Percentiles rank a stretch among this genome's conserved stretches.
phyloP scores from a whole-genome alignment of 2,797 vertebrate species.

The Peromyscus melanophrys region DNA sequence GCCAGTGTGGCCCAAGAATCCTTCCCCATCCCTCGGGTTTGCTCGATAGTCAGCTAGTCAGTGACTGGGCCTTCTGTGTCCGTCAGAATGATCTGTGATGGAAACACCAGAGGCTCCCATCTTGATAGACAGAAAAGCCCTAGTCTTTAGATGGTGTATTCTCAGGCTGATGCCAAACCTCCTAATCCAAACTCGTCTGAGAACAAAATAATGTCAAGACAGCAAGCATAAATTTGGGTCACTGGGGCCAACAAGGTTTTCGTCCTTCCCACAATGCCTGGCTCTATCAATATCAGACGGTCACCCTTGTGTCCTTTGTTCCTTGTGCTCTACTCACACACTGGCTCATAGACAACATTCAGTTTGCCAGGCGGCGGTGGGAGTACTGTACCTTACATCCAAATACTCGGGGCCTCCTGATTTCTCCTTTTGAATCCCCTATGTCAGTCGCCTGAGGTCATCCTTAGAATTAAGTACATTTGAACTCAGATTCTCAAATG shows the following conservation, averaged over 20 bases:
- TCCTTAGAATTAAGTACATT: neutral
- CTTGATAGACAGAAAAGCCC: neutral
- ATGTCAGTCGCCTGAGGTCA: neutral
- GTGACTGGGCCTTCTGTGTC: neutral
- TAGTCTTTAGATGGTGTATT: neutral
- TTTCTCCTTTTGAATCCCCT: neutral
- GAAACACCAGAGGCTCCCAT: neutral
- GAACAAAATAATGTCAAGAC: neutral
- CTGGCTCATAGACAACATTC: neutral
- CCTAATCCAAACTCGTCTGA: neutral
- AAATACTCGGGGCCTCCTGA: neutral
- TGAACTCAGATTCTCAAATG: neutral
- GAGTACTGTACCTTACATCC: neutral
- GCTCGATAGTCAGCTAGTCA: neutral
- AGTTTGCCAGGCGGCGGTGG: neutral
- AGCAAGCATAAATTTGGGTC: neutral
- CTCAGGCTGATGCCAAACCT: neutral
- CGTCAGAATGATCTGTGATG: neutral
- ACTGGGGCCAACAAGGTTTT: neutral
- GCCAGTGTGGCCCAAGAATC: neutral
- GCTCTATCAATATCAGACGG: neutral
- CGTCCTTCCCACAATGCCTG: neutral
- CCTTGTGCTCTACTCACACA: neutral
- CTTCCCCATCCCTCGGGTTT: neutral
- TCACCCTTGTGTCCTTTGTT: neutral